A percentile compares a stretch with the other conserved stretches of the same genome.
phyloP scores from a whole-genome alignment of 2,797 vertebrate species.

The Taeniopygia guttata region DNA sequence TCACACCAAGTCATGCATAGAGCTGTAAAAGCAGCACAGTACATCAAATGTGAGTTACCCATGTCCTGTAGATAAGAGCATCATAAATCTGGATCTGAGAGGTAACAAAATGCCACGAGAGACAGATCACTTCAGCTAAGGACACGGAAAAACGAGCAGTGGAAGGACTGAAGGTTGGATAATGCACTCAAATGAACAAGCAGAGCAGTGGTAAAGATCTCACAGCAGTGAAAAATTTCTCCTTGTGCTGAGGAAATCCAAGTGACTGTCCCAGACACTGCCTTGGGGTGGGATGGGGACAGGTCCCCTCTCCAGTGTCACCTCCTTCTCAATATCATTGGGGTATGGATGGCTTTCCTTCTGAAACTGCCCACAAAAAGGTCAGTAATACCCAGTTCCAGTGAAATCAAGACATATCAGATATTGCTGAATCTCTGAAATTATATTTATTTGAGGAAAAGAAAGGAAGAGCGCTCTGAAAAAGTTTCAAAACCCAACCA shows the following conservation, averaged over 20 bases:
- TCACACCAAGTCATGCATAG: background rate
- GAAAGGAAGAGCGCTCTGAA: background rate
- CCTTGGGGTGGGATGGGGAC: background rate
- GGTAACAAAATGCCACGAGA: background rate
- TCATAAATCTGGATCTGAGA: conserved; percentile 9
- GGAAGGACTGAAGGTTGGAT: background rate
- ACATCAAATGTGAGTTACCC: background rate
- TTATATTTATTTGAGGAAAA: background rate
- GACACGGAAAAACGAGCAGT: background rate
- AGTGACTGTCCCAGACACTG: background rate
- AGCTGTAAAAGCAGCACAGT: conserved; percentile 13
- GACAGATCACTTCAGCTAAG: background rate
- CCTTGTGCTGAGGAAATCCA: background rate
- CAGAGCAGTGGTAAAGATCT: background rate
- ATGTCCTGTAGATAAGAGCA: background rate
- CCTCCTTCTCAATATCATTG: accelerated
- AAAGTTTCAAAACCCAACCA: background rate
- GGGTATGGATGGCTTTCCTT: background rate
- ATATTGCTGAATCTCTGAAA: background rate
- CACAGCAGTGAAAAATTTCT: background rate
- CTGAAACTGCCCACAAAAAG: background rate
- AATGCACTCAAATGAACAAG: background rate
- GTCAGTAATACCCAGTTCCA: background rate
- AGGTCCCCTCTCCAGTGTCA: background rate
- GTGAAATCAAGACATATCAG: background rate